These are phyloP conservation scores for Lagopus muta DNA, from an alignment of 2,113 vertebrate genomes.

Conservation along the genomic window DNA sequence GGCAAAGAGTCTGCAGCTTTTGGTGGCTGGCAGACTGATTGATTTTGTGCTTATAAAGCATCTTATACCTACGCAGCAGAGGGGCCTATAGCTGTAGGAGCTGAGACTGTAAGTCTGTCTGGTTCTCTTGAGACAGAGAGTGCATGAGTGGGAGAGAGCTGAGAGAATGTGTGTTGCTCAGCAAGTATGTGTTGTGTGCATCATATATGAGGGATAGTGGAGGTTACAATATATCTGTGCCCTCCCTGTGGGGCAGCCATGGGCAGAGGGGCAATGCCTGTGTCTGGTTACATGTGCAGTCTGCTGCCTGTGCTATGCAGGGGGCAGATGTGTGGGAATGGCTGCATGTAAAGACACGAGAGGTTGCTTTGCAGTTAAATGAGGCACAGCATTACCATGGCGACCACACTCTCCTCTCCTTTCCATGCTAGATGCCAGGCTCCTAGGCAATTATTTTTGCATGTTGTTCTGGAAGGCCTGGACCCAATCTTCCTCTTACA, in stretches of 20 bases:
- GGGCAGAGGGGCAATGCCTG: not conserved
- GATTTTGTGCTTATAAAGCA: not conserved
- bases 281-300: rapidly evolving
- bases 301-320: not conserved
- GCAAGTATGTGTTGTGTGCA: not conserved
- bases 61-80: not conserved
- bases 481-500: slow-evolving; percentile 6
- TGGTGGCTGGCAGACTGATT: not conserved
- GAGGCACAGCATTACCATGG: slow-evolving; percentile 71
- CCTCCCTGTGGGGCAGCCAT: not conserved
- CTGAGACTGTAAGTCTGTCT: not conserved
- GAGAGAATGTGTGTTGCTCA: not conserved
- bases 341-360: slow-evolving; percentile 25
- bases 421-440: slow-evolving; percentile 57
- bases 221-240: not conserved
- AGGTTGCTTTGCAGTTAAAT: slow-evolving; percentile 70
- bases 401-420: slow-evolving; percentile 46
- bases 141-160: not conserved
- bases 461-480: slow-evolving; percentile 13
- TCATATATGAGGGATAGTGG: rapidly evolving
- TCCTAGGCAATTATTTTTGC: slow-evolving; percentile 43
- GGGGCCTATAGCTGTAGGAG: not conserved
- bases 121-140: not conserved
- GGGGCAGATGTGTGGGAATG: not conserved
- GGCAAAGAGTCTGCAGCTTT: not conserved